Base-by-base conservation (phyloP, 2,113 vertebrate genomes). In the Leiothrix lutea region DNA sequence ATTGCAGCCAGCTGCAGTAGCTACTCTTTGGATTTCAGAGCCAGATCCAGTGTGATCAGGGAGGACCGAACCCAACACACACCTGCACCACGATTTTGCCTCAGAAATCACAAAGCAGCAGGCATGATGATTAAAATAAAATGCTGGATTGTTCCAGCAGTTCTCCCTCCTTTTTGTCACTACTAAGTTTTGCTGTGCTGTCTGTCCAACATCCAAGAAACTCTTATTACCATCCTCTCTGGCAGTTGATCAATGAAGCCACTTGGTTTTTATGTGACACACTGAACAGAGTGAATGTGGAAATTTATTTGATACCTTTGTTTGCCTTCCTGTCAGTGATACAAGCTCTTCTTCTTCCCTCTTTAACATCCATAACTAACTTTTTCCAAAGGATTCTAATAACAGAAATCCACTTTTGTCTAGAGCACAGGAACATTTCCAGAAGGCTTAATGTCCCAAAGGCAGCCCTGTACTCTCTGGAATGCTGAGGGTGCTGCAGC, bases 331-430 rank as follows among this genome's bases (percentile, higher is more conserved):
- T 71, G 70, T 66, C 86, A 84, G 44, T 82, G 51, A 54, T 69
- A 73, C 47, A 83, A 94, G 53, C 8, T 81, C 72, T 80, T 90
- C 54, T 90, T 91, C 44, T 84, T 97, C 96, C 72, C 47, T 94
- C 72, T 87, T 79, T 79, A 91, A 73, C 61, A 90, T 64, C 69
- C 33, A 31, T 38, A 86, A 51, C 36, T 35, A 26, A 73, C 31
- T 80, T 51, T 69, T 61, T 77, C 74, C 57, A 64, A 93, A 88
- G 58, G 44, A 85, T 71, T 95, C 79, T 77, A 71, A 14, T 89
- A 93, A 90, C 78, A 94, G 96, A 80, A 79, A 92, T 73, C 42
- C 17, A n/a, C 40, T 86, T 80, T 53, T 90, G 22, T 81, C 56
- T 62, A 73, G 88, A 90, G 79, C 20, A 90, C 54, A 24, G 40